Evolutionary conservation across 1,140 invertebrate genomes (phyloP).

Genomic region (Gerris buenoi): DNA sequence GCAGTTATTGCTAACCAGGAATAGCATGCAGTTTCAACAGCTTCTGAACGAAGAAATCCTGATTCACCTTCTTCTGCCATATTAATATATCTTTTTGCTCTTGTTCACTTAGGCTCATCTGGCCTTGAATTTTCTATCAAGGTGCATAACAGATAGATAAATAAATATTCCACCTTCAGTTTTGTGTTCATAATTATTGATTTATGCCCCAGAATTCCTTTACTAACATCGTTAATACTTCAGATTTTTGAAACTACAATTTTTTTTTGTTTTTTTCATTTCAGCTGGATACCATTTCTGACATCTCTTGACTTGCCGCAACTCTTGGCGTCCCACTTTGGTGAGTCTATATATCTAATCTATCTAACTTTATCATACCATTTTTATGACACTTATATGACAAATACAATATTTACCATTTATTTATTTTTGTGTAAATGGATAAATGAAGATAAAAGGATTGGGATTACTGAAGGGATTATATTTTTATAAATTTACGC

Average conservation of each 20-base stretch:
- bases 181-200: too few relatives aligned
- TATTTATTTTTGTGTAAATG: background rate
- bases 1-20: background rate
- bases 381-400: background rate
- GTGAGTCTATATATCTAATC: too few relatives aligned
- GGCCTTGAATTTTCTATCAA: background rate
- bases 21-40: background rate
- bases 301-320: too few relatives aligned
- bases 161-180: too few relatives aligned
- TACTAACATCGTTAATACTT: background rate
- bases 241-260: background rate
- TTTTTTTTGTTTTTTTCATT: too few relatives aligned
- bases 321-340: too few relatives aligned
- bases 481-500: too few relatives aligned
- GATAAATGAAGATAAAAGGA: background rate
- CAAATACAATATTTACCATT: background rate
- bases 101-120: background rate
- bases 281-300: too few relatives aligned
- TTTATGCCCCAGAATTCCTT: background rate
- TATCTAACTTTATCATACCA: background rate
- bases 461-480: background rate
- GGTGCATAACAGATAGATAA: background rate
- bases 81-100: background rate
- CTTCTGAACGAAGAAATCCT: background rate
- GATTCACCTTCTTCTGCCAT: background rate